Base-by-base conservation (phyloP, 2,113 vertebrate species). In the Syngnathus scovelli region DNA sequence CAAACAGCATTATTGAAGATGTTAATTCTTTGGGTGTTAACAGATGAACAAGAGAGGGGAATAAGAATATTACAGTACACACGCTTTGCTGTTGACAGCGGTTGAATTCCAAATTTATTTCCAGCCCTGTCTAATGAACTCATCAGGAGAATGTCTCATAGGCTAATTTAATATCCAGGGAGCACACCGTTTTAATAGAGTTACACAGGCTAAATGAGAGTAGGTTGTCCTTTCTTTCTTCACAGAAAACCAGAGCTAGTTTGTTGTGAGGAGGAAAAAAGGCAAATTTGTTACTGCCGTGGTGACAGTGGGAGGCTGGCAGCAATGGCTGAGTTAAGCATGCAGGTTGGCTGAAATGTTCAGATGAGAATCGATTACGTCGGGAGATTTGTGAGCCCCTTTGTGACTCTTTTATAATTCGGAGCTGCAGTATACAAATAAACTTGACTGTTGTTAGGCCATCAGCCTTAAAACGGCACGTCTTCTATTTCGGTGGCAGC, bases 111-210 rank as follows among this genome's bases (percentile, higher is more conserved):
- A 58, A 62, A 75, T 61, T 60, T 46, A 70, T 73, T 59, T 76
- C 46, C 74, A 77, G 36, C 78, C 66, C 69, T 67, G 48, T 75
- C 75, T 85, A 71, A 83, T 82, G 75, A 83, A 76, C 76, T 68
- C 56, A 75, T 52, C 49, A 21, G n/a, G 49, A 52, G n/a, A 21
- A 21, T n/a, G 7, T 78, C 67, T 79, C 74, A 70, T 79, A 64
- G 70, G 75, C 81, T 83, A 78, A 80, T 78, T 66, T 69, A 67
- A 76, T 71, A 79, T 76, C 74, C 7, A 38, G 69, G 69, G 75
- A 83, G 67, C 67, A 67, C 73, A 67, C 21, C 44, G 59, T 67
- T 82, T 70, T 72, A 71, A 72, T 67, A 63, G 12, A 74, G 44
- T 61, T 51, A 63, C 58, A 46, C 37, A 73, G 56, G 61, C 67